These are phyloP conservation scores for Dinomys branickii DNA, from an alignment of 2,113 vertebrate species.

Conservation along the genomic window DNA sequence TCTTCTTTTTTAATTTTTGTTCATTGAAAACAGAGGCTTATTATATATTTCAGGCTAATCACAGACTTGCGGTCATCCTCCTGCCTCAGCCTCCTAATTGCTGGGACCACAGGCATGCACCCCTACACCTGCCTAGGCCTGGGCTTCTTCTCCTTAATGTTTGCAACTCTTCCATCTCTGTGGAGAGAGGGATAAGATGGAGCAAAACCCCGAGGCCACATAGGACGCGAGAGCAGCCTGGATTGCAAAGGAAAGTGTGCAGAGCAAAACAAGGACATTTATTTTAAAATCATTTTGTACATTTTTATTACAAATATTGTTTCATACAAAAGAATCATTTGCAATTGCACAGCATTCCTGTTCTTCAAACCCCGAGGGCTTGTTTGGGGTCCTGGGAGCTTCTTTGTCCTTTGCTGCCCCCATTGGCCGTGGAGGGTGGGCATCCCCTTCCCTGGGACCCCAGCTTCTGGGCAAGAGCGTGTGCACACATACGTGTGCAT, in stretches of 20 bases:
- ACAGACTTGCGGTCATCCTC: background rate
- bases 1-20: background rate
- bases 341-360: background rate
- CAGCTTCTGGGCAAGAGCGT: background rate
- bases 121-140: background rate
- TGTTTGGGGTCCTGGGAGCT: background rate
- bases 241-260: background rate
- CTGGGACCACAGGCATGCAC: background rate
- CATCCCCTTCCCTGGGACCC: accelerated
- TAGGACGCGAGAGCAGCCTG: no score
- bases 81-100: background rate
- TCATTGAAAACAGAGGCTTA: background rate
- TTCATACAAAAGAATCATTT: background rate
- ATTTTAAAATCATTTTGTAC: background rate
- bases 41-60: background rate
- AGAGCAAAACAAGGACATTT: background rate
- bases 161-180: no score
- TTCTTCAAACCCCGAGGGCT: background rate
- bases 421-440: accelerated
- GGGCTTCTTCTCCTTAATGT: background rate
- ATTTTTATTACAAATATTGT: background rate
- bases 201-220: background rate
- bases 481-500: accelerated
- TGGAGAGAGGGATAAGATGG: background rate
- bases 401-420: background rate